Evolutionary conservation across 2,113 vertebrate species (phyloP).

Genomic region (Pelecanus crispus): DNA sequence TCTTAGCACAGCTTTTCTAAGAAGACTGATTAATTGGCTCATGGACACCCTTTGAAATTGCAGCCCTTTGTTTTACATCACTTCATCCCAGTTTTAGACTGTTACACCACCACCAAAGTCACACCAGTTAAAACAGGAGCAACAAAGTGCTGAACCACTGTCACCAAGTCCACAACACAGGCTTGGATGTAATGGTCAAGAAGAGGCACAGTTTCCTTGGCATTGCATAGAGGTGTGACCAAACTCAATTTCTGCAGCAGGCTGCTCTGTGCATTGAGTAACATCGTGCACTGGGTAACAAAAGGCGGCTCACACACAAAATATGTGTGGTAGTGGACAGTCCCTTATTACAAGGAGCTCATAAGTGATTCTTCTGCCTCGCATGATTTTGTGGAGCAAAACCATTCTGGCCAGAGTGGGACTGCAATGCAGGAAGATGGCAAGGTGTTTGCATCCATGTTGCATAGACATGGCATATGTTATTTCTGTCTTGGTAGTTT

Average conservation of each 20-base stretch:
- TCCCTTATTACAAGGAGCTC: background rate
- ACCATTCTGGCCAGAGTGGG: background rate
- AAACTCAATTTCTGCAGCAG: background rate
- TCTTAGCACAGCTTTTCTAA: background rate
- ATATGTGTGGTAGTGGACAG: background rate
- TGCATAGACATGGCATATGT: background rate
- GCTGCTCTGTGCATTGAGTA: background rate
- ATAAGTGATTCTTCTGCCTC: background rate
- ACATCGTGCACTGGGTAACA: fast-evolving
- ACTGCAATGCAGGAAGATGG: background rate
- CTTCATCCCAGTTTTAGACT: background rate
- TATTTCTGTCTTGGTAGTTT: background rate
- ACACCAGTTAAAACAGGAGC: background rate
- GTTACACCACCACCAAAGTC: background rate
- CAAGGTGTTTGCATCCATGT: background rate
- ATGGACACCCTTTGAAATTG: background rate
- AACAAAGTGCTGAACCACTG: background rate
- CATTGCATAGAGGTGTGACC: background rate
- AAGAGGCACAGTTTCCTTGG: background rate
- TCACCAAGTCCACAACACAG: background rate
- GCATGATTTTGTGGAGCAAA: background rate
- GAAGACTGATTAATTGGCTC: background rate
- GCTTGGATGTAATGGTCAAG: background rate
- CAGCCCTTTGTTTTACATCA: background rate
- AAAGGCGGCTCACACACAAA: background rate